A percentile compares a stretch with the other conserved stretches of the same genome.
Conservation (phyloP, 2,888 invertebrate species). For the Drosophila paranaensis region DNA sequence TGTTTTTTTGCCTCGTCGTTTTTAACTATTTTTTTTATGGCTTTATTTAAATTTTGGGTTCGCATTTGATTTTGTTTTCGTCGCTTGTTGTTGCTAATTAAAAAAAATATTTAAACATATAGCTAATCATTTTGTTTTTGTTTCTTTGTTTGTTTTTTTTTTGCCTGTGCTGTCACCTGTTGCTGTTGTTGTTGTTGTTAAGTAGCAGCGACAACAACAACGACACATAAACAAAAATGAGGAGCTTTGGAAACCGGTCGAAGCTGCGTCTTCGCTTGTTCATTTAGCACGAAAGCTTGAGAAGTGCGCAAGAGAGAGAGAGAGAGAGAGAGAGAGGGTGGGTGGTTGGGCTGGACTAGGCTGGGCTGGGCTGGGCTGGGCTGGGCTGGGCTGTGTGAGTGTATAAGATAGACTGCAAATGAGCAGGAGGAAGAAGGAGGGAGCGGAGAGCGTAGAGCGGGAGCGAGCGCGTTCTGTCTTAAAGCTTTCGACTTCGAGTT, state of each 20-base stretch:
- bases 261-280: constrained; percentile 63
- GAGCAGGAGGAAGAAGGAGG: background rate
- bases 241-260: constrained; percentile 68
- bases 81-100: constrained; percentile 51
- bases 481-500: constrained; percentile 35
- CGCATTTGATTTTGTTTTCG: constrained; percentile 34
- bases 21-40: constrained; percentile 45
- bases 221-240: constrained; percentile 23
- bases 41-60: constrained; percentile 47
- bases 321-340: constrained; percentile 14
- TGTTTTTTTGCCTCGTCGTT: background rate
- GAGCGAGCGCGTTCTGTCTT: constrained; percentile 6
- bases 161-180: constrained; percentile 52
- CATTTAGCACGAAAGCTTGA: constrained; percentile 48
- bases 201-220: constrained; percentile 25
- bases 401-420: constrained; percentile 2
- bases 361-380: background rate
- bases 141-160: constrained; percentile 20
- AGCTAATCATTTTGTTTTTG: constrained; percentile 33
- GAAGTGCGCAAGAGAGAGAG: constrained; percentile 5
- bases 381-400: constrained; percentile 1
- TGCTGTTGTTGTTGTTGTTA: constrained; percentile 41
- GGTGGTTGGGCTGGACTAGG: constrained; percentile 4
- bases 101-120: constrained; percentile 48
- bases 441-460: background rate